Conservation (phyloP, 2,797 vertebrate species). For the Hylomyscus alleni region DNA sequence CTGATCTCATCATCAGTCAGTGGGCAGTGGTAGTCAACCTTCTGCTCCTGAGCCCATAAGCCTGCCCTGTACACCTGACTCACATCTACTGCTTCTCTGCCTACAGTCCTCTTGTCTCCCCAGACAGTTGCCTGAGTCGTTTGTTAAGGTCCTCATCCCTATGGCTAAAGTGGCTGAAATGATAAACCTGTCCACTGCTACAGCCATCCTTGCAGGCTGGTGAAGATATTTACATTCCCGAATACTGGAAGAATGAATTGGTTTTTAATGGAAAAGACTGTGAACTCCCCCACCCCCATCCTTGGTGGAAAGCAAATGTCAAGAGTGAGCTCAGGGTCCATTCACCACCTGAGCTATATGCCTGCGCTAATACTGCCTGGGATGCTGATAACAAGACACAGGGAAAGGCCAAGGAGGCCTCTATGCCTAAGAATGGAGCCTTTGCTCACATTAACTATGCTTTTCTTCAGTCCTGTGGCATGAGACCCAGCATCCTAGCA, state of each 20-base stretch:
- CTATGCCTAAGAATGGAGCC: not conserved
- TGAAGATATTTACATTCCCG: slow-evolving; percentile 37
- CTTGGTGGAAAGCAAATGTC: not conserved
- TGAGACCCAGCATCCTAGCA: slow-evolving; percentile 19
- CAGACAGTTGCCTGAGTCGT: not conserved
- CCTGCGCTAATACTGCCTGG: slow-evolving; percentile 57
- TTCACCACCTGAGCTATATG: slow-evolving; percentile 58
- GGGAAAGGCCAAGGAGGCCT: slow-evolving; percentile 55
- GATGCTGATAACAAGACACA: slow-evolving; percentile 73
- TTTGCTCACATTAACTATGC: slow-evolving; percentile 39
- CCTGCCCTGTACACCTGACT: no score
- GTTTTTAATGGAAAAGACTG: slow-evolving; percentile 59
- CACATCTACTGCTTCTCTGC: not conserved
- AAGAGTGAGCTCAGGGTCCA: not conserved
- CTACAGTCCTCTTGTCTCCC: not conserved
- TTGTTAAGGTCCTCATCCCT: not conserved
- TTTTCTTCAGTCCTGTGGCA: slow-evolving; percentile 33
- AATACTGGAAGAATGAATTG: slow-evolving; percentile 48
- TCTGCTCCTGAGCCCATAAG: not conserved
- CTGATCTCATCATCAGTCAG: not conserved
- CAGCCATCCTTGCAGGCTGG: not conserved
- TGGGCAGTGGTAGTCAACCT: not conserved
- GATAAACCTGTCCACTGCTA: not conserved
- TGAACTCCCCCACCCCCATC: not conserved
- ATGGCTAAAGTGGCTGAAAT: not conserved